Evolutionary conservation across 2,797 vertebrate genomes (phyloP), one percentile per base, ranked within the genome.

Genomic region (Neosalanx taihuensis): DNA sequence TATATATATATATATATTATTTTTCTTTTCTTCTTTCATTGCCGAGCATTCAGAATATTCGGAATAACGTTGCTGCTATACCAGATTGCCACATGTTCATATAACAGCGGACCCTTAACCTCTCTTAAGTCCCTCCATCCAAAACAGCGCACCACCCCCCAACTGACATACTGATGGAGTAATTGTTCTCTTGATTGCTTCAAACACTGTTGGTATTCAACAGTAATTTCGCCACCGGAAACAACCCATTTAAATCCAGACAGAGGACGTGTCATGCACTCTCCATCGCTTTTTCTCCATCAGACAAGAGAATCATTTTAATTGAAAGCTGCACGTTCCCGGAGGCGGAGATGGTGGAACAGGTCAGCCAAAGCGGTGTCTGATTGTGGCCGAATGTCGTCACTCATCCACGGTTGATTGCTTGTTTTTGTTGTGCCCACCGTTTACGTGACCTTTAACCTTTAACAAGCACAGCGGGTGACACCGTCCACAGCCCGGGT

Each of bases 181-280:
- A 64, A 83, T 76, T 70, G 62, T 33, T 61, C 60, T 12, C 30
- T 80, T 80, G 77, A 85, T 84, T 82, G 60, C 71, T 79, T 79
- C 69, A 74, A 77, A 80, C 61, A 75, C 68, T 1, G 33, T 76
- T 77, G 64, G 76, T 63, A 73, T 82, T 81, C 63, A 71, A 73
- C 56, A 75, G 51, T 76, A 77, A 75, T 72, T 67, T 56, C 53
- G 6, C 33, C 35, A 7, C 61, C 29, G 63, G 35, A 69, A 81
- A 63, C 60, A 72, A 5, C 9, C 13, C 37, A 58, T 66, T 66
- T 17, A 26, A 17, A 41, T 30, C 35, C 23, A 20, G 31, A 9
- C 64, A 13, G 26, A 29, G 64, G 26, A 17, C 51, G 64, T 66
- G 72, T 75, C 75, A 61, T 18, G 62, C 73, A 41, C 26, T 26